phyloP scores from a whole-genome alignment of 2,888 invertebrate genomes.

The Hedychridium roseum region DNA sequence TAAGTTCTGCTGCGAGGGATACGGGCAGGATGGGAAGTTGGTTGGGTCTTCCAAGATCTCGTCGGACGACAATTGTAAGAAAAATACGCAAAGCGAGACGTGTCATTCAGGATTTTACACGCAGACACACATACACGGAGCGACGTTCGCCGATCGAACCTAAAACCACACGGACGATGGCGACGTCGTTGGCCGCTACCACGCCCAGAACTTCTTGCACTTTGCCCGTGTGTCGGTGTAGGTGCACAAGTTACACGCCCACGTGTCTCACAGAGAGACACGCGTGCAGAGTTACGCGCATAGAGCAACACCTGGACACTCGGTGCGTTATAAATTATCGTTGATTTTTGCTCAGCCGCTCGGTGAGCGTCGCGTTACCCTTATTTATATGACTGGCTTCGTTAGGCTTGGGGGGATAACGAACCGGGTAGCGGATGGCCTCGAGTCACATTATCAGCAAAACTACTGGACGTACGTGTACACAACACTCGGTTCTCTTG shows the following conservation, averaged over 20 bases:
- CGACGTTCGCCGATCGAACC: not conserved
- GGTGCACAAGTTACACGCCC: too few species aligned
- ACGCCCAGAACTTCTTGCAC: slow-evolving; percentile 29
- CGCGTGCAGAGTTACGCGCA: too few species aligned
- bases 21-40: too few species aligned
- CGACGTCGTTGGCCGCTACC: slow-evolving; percentile 17
- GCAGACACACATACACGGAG: too few species aligned
- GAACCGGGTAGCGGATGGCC: slow-evolving; percentile 5
- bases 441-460: slow-evolving; percentile 11
- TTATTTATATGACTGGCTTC: slow-evolving; percentile 23
- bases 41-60: too few species aligned
- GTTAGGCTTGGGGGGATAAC: slow-evolving; percentile 10
- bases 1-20: too few species aligned
- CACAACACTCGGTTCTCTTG: too few species aligned
- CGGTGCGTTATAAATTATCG: slow-evolving; percentile 27
- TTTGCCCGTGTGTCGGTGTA: too few species aligned
- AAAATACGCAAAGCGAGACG: too few species aligned
- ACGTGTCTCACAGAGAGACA: too few species aligned
- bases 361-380: slow-evolving; percentile 18
- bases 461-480: not conserved
- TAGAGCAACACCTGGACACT: slow-evolving; percentile 16
- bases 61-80: too few species aligned
- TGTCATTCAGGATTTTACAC: too few species aligned
- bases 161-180: slow-evolving; percentile 7
- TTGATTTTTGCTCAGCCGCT: slow-evolving; percentile 16